phyloP scores from a whole-genome alignment of 2,888 invertebrate species.

The Sarcophaga variegata region DNA sequence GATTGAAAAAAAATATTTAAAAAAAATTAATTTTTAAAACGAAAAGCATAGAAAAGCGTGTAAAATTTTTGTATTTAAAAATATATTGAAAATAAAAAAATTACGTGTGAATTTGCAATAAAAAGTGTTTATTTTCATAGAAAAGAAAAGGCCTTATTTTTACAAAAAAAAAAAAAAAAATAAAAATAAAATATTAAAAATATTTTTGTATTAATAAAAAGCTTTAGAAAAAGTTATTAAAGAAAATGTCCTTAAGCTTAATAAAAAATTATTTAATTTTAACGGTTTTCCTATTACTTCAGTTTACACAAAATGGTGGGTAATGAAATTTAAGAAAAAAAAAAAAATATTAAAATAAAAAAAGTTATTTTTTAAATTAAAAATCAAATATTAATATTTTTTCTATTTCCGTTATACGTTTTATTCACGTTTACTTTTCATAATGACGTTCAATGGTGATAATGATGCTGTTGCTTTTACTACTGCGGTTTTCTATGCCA shows the following conservation, averaged over 20 bases:
- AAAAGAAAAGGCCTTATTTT: constrained; percentile 60
- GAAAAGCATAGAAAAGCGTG: background rate
- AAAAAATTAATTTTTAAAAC: constrained; percentile 8
- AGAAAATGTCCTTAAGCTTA: constrained; percentile 54
- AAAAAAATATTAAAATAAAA: constrained; percentile 1
- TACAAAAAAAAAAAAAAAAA: constrained; percentile 9
- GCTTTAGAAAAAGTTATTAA: constrained; percentile 2
- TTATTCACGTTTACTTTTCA: background rate
- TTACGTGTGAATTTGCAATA: constrained; percentile 43
- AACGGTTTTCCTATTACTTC: constrained; percentile 71
- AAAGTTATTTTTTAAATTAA: background rate
- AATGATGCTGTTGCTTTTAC: constrained; percentile 39
- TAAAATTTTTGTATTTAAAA: constrained; percentile 17
- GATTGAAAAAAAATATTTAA: constrained; percentile 12
- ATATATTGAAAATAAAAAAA: constrained; percentile 11
- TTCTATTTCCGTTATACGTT: background rate
- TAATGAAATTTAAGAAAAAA: constrained; percentile 44
- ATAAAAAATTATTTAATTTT: constrained; percentile 56
- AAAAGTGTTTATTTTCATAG: constrained; percentile 13
- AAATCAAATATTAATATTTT: background rate
- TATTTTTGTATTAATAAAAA: no score
- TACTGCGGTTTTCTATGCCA: constrained; percentile 17
- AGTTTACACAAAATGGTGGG: constrained; percentile 75
- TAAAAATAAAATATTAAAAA: constrained; percentile 5
- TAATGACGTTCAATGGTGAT: constrained; percentile 11